Conservation (phyloP, 2,797 vertebrate species). For the Dermochelys coriacea region DNA sequence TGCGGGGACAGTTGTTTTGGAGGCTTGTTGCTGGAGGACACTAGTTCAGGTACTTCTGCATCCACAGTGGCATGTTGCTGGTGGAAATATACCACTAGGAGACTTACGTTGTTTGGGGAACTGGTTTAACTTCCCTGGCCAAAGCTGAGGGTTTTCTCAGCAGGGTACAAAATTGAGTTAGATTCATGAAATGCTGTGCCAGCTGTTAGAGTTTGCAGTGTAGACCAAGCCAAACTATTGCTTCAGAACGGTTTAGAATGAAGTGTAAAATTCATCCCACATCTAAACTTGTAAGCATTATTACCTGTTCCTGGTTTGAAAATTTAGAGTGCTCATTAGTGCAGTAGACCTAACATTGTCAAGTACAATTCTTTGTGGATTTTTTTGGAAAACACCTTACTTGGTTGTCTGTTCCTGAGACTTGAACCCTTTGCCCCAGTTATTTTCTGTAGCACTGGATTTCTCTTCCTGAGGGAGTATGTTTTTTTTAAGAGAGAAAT, state of each 20-base stretch:
- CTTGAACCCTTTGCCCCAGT: background rate
- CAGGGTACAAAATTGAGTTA: background rate
- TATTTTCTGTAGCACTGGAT: background rate
- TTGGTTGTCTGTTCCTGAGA: background rate
- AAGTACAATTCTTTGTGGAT: background rate
- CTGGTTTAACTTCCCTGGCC: background rate
- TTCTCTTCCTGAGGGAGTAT: background rate
- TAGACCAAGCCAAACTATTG: background rate
- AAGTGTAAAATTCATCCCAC: background rate
- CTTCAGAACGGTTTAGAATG: background rate
- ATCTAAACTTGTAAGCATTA: background rate
- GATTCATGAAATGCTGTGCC: background rate
- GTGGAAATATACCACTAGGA: background rate
- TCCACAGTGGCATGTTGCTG: background rate
- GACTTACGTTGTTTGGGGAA: background rate
- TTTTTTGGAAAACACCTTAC: constrained; percentile 20
- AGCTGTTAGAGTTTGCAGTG: constrained; percentile 17
- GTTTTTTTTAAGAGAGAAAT: background rate
- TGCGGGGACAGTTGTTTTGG: too few species aligned
- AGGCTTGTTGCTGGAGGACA: too few species aligned
- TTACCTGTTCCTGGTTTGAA: background rate
- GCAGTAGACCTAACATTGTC: background rate
- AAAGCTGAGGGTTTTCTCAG: background rate
- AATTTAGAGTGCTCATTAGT: background rate
- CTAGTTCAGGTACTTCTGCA: too few species aligned